A percentile compares a stretch with the other conserved stretches of the same genome.
Evolutionary conservation across 1,140 invertebrate species (phyloP).

Genomic region (Tetragonula clypearis): DNA sequence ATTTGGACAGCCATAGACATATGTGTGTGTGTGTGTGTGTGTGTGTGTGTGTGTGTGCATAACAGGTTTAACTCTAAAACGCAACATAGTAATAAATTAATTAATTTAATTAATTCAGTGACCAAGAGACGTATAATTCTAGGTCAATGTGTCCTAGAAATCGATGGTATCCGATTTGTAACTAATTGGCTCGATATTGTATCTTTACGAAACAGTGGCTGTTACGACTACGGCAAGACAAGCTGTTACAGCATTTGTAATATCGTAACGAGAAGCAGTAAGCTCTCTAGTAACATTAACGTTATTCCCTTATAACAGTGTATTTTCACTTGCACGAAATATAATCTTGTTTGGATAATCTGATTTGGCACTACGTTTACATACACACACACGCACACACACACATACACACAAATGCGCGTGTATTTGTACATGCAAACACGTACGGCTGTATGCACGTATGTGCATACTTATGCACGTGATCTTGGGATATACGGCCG

Average conservation of each 20-base stretch:
- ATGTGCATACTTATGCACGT: constrained; percentile 1
- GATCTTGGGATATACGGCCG: constrained; percentile 11
- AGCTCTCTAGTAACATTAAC: neutral
- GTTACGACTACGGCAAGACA: neutral
- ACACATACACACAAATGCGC: neutral
- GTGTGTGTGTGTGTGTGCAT: too few species aligned
- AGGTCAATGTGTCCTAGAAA: neutral
- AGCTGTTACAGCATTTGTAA: neutral
- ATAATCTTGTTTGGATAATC: neutral
- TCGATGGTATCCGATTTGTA: neutral
- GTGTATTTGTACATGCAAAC: neutral
- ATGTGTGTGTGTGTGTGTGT: too few species aligned
- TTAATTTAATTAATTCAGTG: neutral
- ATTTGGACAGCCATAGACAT: neutral
- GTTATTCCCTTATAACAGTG: neutral
- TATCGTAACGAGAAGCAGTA: neutral
- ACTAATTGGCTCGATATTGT: neutral
- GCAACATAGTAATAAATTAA: neutral
- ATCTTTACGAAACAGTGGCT: neutral
- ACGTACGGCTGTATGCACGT: neutral
- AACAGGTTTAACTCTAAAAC: too few species aligned
- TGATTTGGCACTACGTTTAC: neutral
- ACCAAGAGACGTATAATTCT: neutral
- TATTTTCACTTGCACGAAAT: neutral
- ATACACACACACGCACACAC: neutral